These are phyloP conservation scores for Tamias sibiricus DNA, from an alignment of 2,113 vertebrate species.

Conservation along the genomic window DNA sequence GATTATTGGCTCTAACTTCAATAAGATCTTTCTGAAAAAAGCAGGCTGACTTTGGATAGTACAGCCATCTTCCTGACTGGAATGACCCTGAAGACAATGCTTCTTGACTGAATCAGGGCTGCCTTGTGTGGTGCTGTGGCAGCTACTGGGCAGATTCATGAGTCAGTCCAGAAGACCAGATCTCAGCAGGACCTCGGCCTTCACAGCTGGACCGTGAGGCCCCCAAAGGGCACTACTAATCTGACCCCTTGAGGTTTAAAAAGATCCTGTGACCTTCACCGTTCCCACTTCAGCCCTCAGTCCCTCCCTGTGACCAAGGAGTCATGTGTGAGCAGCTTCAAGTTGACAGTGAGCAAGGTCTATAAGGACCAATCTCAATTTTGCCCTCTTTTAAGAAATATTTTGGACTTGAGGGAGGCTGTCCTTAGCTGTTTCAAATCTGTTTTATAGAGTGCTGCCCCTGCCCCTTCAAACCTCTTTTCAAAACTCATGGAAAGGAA, in stretches of 20 bases:
- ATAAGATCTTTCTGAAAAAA: neutral
- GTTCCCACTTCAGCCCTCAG: neutral
- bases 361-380: neutral
- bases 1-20: neutral
- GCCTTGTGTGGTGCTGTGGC: neutral
- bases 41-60: neutral
- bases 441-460: neutral
- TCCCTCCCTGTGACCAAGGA: neutral
- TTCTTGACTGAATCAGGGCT: neutral
- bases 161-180: neutral
- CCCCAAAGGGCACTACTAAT: neutral
- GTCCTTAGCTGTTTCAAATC: neutral
- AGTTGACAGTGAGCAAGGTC: neutral
- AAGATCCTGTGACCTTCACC: neutral
- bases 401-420: neutral
- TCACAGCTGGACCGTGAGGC: neutral
- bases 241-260: neutral
- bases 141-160: neutral
- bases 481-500: slow-evolving; percentile 30
- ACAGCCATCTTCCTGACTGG: neutral
- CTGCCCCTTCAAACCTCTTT: slow-evolving; percentile 13
- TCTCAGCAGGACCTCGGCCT: neutral
- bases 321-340: neutral
- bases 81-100: neutral
- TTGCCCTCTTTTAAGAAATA: neutral